Evolutionary conservation across 2,888 invertebrate species (phyloP).

Genomic region (Periphyllus acericola): DNA sequence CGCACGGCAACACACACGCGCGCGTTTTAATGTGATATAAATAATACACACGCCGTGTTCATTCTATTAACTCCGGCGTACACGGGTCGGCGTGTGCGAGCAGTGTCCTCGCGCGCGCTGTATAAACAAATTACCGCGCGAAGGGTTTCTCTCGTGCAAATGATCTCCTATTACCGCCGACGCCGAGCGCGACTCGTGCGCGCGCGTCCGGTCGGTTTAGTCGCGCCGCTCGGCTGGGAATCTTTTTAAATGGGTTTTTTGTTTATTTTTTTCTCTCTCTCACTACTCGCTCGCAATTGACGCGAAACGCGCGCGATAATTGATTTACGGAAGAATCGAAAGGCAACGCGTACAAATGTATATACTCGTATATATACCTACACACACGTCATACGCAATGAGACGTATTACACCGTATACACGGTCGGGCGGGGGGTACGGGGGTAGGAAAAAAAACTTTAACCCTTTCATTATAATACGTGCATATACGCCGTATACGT

Average conservation of each 20-base stretch:
- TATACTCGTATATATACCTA: too few relatives aligned
- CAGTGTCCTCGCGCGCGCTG: too few relatives aligned
- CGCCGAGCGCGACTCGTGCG: neutral
- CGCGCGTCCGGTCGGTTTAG: neutral
- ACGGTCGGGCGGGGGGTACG: neutral
- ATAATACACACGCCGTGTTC: too few relatives aligned
- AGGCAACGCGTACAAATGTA: neutral
- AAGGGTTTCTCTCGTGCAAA: too few relatives aligned
- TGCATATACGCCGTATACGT: too few relatives aligned
- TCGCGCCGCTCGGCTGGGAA: neutral
- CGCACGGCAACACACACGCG: too few relatives aligned
- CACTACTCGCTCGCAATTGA: neutral
- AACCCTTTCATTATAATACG: neutral
- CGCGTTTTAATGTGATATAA: too few relatives aligned
- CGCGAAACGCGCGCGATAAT: neutral
- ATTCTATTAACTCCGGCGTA: too few relatives aligned
- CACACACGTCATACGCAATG: too few relatives aligned
- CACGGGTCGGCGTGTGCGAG: too few relatives aligned
- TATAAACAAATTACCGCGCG: too few relatives aligned
- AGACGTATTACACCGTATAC: neutral
- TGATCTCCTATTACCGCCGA: neutral
- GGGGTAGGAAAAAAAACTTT: neutral
- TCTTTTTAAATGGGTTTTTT: conserved; percentile 1
- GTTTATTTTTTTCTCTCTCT: neutral
- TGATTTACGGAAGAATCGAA: conserved; percentile 2